Conservation (phyloP, 2,797 vertebrate genomes). For the Limosa lapponica region DNA sequence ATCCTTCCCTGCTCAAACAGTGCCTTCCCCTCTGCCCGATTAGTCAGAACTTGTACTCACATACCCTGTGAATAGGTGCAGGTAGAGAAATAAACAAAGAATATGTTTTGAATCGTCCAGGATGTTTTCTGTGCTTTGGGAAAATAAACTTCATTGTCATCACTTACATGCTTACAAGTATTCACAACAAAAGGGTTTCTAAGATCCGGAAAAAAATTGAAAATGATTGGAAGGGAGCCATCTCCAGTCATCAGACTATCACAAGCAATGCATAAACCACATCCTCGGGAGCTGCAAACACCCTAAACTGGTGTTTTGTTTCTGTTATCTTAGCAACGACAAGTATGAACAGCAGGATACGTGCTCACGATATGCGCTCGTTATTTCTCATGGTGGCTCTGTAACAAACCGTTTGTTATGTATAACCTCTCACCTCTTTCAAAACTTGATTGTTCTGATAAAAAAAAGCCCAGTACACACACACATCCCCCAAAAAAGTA, state of each 20-base stretch:
- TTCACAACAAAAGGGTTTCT: constrained; percentile 51
- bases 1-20: not conserved
- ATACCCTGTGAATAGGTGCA: not conserved
- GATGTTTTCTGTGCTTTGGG: not conserved
- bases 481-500: too few species aligned
- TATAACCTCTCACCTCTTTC: constrained; percentile 1
- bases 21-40: not conserved
- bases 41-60: not conserved
- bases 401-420: not conserved
- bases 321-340: constrained; percentile 67
- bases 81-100: constrained; percentile 16
- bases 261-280: constrained; percentile 26
- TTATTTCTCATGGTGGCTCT: not conserved
- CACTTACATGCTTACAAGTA: not conserved
- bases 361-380: not conserved
- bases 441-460: not conserved
- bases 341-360: constrained; percentile 38
- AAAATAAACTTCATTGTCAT: constrained; percentile 26
- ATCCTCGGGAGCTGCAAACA: constrained; percentile 53
- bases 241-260: constrained; percentile 24
- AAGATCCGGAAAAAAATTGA: not conserved
- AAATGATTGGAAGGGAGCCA: constrained; percentile 30
- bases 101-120: not conserved
- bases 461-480: not conserved
- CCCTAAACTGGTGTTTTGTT: constrained; percentile 51